Evolutionary conservation across 2,113 vertebrate genomes (phyloP).

Genomic region (Mirza zaza): DNA sequence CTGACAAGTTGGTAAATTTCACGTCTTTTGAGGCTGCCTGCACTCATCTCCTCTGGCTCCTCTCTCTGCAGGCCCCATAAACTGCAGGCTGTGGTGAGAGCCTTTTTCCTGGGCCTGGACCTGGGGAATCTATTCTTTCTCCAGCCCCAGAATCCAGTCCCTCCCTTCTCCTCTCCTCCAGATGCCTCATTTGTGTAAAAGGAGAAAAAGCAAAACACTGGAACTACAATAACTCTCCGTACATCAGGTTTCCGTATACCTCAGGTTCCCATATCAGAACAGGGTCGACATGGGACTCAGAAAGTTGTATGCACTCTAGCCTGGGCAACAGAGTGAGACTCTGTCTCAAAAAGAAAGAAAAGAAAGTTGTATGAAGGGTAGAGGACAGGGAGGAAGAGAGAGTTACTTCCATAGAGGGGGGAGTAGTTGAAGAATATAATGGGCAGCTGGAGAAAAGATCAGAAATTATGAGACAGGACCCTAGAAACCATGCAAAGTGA

Average conservation of each 20-base stretch:
- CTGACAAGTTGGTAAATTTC: not conserved
- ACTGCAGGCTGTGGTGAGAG: not conserved
- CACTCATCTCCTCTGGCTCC: not conserved
- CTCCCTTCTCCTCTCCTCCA: not conserved
- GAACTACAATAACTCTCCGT: not conserved
- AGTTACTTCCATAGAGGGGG: not conserved
- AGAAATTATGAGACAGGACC: not conserved
- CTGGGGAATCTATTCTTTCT: not conserved
- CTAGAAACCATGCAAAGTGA: not conserved
- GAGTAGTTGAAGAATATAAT: not conserved
- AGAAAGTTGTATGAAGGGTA: not conserved
- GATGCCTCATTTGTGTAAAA: constrained; percentile 28
- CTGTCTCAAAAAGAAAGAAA: no score
- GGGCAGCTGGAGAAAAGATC: not conserved
- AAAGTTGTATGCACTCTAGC: not conserved
- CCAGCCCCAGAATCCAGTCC: not conserved
- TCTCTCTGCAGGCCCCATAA: not conserved
- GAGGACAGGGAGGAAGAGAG: not conserved
- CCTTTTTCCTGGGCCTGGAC: not conserved
- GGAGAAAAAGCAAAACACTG: not conserved
- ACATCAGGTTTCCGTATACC: not conserved
- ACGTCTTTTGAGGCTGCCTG: not conserved
- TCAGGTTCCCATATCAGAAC: not conserved
- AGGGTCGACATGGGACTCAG: not conserved
- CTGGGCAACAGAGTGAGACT: no score